Evolutionary conservation across 2,113 vertebrate species (phyloP).

Genomic region (Chaetops frenatus): DNA sequence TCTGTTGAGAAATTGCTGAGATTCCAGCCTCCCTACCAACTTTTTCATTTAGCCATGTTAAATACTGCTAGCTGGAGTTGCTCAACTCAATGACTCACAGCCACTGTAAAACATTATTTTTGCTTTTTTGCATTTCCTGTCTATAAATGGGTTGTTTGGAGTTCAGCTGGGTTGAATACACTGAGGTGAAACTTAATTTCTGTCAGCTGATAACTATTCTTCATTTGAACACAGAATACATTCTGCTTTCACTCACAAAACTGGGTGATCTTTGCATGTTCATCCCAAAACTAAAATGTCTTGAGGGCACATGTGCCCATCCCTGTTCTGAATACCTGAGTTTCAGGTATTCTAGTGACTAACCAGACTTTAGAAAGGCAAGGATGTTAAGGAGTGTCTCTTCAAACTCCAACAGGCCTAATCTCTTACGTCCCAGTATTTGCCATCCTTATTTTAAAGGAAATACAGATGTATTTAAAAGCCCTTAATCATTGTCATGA

Average conservation of each 20-base stretch:
- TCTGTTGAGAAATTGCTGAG: not conserved
- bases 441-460: not conserved
- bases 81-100: not conserved
- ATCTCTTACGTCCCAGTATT: not conserved
- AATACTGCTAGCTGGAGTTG: not conserved
- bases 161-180: not conserved
- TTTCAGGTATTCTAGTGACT: not conserved
- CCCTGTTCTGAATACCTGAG: not conserved
- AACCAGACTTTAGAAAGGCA: not conserved
- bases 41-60: not conserved
- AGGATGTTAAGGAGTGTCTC: not conserved
- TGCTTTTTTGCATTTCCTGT: not conserved
- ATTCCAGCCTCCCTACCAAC: not conserved
- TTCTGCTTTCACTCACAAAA: not conserved
- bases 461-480: not conserved
- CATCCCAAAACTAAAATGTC: fast-evolving
- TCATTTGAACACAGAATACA: not conserved
- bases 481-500: not conserved
- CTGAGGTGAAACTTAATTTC: conserved; percentile 1
- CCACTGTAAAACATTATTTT: not conserved
- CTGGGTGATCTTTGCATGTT: not conserved
- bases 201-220: not conserved
- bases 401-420: not conserved
- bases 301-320: not conserved
- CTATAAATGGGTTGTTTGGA: not conserved